phyloP scores from a whole-genome alignment of 2,797 vertebrate genomes.

The Labeo calbasu region DNA sequence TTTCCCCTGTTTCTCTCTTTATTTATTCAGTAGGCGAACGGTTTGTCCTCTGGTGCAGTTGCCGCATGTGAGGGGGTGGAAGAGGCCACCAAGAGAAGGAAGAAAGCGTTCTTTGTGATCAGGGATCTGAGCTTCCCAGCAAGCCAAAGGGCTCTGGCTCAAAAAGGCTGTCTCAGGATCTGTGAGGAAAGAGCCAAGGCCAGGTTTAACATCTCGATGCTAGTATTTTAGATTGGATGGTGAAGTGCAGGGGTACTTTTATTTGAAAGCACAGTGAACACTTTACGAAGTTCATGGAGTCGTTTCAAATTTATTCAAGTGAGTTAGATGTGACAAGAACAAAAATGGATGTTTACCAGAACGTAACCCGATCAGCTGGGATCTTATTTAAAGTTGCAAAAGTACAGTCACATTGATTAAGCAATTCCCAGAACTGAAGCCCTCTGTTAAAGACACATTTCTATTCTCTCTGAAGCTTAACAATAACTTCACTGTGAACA shows the following conservation, averaged over 20 bases:
- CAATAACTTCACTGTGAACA: neutral
- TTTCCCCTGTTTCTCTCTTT: constrained; percentile 49
- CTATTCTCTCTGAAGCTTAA: constrained; percentile 4
- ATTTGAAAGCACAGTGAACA: neutral
- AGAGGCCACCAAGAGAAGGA: constrained; percentile 53
- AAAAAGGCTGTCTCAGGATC: constrained; percentile 39
- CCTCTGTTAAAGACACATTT: constrained; percentile 1
- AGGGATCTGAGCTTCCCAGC: constrained; percentile 48
- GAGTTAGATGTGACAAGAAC: neutral
- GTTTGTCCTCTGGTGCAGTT: constrained; percentile 57
- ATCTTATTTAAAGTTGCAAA: constrained; percentile 17
- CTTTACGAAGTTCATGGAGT: neutral
- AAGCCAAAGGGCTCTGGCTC: constrained; percentile 39
- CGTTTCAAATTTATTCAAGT: neutral
- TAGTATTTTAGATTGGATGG: constrained; percentile 1
- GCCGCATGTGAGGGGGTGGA: constrained; percentile 39
- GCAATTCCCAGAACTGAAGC: neutral
- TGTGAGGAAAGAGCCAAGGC: constrained; percentile 32
- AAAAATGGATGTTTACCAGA: neutral
- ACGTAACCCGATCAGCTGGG: neutral
- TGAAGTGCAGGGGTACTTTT: neutral
- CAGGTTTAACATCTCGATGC: constrained; percentile 31
- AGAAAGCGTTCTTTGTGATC: constrained; percentile 59
- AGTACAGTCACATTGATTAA: neutral
- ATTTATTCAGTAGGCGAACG: constrained; percentile 61